Evolutionary conservation across 2,113 vertebrate species (phyloP).

Genomic region (Ptyas mucosa): DNA sequence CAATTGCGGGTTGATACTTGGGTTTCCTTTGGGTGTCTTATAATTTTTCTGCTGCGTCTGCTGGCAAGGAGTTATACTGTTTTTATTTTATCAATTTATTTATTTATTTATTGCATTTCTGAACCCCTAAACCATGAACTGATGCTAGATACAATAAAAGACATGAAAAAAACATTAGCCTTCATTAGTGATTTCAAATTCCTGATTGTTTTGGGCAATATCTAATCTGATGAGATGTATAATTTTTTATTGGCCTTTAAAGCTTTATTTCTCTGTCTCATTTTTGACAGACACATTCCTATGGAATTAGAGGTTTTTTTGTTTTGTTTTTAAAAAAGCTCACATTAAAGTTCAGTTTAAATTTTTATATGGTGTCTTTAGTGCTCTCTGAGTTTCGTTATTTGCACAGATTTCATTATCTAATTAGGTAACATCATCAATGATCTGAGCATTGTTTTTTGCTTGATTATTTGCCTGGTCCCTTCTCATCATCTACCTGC

Average conservation of each 20-base stretch:
- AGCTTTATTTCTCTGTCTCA: background rate
- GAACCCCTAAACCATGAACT: background rate
- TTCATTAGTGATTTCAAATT: background rate
- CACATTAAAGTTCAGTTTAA: background rate
- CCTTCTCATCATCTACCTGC: background rate
- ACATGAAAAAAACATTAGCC: background rate
- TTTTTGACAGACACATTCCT: background rate
- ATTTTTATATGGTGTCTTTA: background rate
- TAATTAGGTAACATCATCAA: background rate
- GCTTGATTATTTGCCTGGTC: background rate
- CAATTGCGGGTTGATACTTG: background rate
- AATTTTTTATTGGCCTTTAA: background rate
- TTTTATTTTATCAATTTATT: background rate
- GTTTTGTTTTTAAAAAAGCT: background rate
- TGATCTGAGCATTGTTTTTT: background rate
- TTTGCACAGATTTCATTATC: background rate
- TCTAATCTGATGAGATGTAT: background rate
- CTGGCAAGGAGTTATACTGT: background rate
- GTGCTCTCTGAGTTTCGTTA: background rate
- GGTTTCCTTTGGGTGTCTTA: background rate
- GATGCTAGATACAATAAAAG: background rate
- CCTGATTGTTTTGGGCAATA: background rate
- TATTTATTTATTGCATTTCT: background rate
- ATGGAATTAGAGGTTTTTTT: background rate
- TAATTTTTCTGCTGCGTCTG: background rate